Percentiles rank a stretch among this genome's conserved stretches.
Conservation (phyloP, 2,888 invertebrate genomes). For the Alentia gelatinosa region DNA sequence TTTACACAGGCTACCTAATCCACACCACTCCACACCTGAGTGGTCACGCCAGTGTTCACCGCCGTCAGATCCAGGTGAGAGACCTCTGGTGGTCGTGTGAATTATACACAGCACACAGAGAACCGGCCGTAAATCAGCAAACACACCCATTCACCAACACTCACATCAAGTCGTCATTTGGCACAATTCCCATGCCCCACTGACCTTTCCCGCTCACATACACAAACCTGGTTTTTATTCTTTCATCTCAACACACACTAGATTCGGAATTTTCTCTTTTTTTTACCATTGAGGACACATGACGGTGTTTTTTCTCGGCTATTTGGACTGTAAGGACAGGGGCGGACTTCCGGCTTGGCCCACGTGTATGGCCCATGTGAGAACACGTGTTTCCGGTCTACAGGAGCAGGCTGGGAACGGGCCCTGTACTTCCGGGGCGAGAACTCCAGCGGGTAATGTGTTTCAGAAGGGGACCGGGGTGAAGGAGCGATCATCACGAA, state of each 20-base stretch:
- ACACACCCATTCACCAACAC: neutral
- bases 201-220: neutral
- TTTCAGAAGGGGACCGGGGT: too few species aligned
- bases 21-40: too few species aligned
- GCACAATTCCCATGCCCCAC: neutral
- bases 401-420: neutral
- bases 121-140: conserved; percentile 1
- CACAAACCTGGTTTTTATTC: neutral
- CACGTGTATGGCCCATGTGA: neutral
- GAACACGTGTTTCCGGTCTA: neutral
- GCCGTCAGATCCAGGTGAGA: too few species aligned
- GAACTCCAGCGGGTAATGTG: too few species aligned
- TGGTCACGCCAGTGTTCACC: too few species aligned
- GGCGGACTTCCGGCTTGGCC: neutral
- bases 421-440: neutral
- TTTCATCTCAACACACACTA: neutral
- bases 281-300: neutral
- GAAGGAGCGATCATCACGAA: too few species aligned
- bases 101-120: neutral
- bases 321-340: too few species aligned
- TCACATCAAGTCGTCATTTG: neutral
- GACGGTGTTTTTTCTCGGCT: neutral
- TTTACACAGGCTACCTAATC: too few species aligned
- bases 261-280: neutral
- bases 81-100: too few species aligned